phyloP scores from a whole-genome alignment of 35 echinoderm and acorn worm genomes.

The Patiria miniata region DNA sequence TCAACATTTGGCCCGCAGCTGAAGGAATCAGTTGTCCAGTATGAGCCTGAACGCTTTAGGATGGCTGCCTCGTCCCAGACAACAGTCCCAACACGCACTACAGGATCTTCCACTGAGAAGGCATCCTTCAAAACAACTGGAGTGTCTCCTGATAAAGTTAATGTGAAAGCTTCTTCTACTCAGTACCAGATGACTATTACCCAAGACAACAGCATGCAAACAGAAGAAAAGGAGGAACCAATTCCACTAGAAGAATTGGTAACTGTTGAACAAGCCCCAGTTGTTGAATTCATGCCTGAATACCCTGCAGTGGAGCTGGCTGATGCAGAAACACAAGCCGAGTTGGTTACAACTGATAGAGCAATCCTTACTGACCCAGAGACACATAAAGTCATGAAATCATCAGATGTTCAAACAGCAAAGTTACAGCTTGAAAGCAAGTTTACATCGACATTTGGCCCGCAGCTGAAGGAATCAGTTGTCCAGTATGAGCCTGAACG shows the following conservation, averaged over 20 bases:
- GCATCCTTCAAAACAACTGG: neutral
- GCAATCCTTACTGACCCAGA: neutral
- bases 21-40: neutral
- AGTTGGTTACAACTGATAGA: neutral
- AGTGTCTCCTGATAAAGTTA: neutral
- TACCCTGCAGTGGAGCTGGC: neutral
- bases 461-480: neutral
- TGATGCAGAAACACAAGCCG: conserved; percentile 2
- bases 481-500: conserved; percentile 6
- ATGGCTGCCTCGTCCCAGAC: neutral
- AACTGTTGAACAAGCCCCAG: neutral
- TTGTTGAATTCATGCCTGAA: neutral
- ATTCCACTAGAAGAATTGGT: neutral
- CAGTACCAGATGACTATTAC: neutral
- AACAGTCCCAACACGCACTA: neutral
- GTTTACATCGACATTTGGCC: neutral
- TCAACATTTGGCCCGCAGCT: neutral
- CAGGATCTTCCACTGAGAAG: conserved; percentile 1
- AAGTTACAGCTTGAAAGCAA: no score
- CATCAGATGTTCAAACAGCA: no score
- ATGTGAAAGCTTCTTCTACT: neutral
- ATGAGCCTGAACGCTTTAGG: neutral
- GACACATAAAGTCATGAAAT: no score
- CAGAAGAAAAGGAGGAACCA: neutral
- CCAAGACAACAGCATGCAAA: conserved; percentile 16